Evolutionary conservation across 2,888 invertebrate genomes (phyloP).

Genomic region (Sicus ferrugineus): DNA sequence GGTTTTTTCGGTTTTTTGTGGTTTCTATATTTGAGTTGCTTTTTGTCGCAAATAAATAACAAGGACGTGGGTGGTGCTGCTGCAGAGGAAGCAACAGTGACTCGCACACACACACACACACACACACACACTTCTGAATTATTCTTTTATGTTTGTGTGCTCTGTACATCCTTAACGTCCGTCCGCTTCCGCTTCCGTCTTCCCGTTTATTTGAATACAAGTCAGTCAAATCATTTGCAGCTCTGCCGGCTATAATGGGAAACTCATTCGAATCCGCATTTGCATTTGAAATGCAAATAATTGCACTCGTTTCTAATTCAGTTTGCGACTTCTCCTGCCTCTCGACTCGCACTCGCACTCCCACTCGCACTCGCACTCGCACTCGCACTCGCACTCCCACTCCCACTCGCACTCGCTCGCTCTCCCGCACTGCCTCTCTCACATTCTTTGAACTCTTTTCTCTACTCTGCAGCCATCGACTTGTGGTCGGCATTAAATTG

Average conservation of each 20-base stretch:
- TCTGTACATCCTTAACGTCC: too few species aligned
- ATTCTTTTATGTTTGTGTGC: neutral
- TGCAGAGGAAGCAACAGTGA: too few species aligned
- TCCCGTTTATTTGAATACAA: neutral
- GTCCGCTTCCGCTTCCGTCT: neutral
- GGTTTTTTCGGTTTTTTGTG: too few species aligned
- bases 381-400: too few species aligned
- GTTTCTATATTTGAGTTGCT: neutral
- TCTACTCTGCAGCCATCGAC: too few species aligned
- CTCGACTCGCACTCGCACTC: constrained; percentile 44
- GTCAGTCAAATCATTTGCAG: neutral
- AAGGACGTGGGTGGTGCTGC: neutral
- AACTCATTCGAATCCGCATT: too few species aligned
- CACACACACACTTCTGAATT: neutral
- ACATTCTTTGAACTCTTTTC: too few species aligned
- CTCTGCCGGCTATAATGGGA: neutral
- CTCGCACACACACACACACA: too few species aligned
- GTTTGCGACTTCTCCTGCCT: constrained; percentile 45
- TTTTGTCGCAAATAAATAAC: neutral
- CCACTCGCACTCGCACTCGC: too few species aligned
- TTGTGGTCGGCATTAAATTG: too few species aligned
- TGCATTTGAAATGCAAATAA: neutral
- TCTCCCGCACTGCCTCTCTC: constrained; percentile 51
- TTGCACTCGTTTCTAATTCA: neutral
- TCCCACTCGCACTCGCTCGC: too few species aligned